phyloP scores from a whole-genome alignment of 2,888 invertebrate genomes.

The Orthosia gracilis region DNA sequence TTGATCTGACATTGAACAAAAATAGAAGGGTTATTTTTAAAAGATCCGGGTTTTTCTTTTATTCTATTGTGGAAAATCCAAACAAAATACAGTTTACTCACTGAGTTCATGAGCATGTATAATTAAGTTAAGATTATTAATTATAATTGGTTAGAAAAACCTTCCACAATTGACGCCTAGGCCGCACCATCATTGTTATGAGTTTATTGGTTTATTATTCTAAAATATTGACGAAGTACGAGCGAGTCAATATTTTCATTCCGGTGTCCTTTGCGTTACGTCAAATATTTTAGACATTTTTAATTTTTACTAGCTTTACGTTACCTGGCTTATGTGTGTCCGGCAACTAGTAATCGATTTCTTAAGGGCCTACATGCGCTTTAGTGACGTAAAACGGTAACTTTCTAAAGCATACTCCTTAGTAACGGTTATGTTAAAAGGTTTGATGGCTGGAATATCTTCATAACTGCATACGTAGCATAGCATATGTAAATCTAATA shows the following conservation, averaged over 20 bases:
- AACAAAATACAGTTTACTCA: neutral
- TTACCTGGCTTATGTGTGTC: too few species aligned
- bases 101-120: neutral
- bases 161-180: neutral
- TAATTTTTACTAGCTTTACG: too few species aligned
- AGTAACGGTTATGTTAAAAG: too few species aligned
- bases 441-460: too few species aligned
- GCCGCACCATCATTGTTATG: neutral
- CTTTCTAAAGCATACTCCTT: too few species aligned
- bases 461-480: too few species aligned
- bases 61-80: neutral
- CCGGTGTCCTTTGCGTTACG: neutral
- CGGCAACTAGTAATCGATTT: too few species aligned
- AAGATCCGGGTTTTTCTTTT: constrained; percentile 3
- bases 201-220: neutral
- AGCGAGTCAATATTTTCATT: neutral
- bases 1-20: constrained; percentile 17
- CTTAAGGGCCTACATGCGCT: too few species aligned
- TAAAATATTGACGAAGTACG: constrained; percentile 10
- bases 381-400: too few species aligned
- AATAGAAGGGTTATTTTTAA: neutral
- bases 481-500: too few species aligned
- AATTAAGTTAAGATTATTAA: neutral
- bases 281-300: neutral
- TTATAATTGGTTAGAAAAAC: neutral